Percentiles rank a stretch among this genome's conserved stretches.
Evolutionary conservation across 1,140 invertebrate genomes (phyloP).

Genomic region (Gryllus bimaculatus): DNA sequence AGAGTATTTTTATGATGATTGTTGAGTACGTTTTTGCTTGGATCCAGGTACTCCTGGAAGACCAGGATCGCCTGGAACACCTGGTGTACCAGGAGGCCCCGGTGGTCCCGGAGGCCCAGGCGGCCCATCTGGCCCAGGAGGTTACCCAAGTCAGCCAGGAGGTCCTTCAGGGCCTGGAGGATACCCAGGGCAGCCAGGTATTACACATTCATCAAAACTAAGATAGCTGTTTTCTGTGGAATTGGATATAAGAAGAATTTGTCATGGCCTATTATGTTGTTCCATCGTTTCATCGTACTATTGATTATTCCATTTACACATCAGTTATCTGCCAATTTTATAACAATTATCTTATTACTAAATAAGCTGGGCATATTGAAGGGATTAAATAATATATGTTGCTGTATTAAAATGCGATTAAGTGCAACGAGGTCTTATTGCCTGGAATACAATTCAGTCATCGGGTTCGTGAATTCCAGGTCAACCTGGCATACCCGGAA

Average conservation of each 20-base stretch:
- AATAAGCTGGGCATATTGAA: too few species aligned
- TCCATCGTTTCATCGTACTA: too few species aligned
- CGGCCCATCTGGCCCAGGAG: conserved; percentile 19
- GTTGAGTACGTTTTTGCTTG: not conserved
- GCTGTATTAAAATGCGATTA: too few species aligned
- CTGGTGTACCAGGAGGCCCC: conserved; percentile 22
- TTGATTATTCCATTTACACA: too few species aligned
- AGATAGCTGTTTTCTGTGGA: not conserved
- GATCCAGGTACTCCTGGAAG: conserved; percentile 16
- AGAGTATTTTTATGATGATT: conserved; percentile 19
- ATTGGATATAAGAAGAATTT: too few species aligned
- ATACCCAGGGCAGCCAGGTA: not conserved
- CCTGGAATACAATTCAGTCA: not conserved
- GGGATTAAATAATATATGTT: too few species aligned
- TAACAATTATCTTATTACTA: too few species aligned
- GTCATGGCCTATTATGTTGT: too few species aligned
- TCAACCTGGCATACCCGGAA: conserved; percentile 30
- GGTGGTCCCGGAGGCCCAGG: conserved; percentile 19
- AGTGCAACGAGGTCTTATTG: too few species aligned
- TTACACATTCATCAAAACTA: too few species aligned
- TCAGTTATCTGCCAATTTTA: too few species aligned
- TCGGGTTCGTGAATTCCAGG: conserved; percentile 37
- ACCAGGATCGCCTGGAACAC: conserved; percentile 20
- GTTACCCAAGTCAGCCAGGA: not conserved
- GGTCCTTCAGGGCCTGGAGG: conserved; percentile 15